These are phyloP conservation scores for Pomacea maculata DNA, from an alignment of 1,140 invertebrate genomes.

Conservation along the genomic window DNA sequence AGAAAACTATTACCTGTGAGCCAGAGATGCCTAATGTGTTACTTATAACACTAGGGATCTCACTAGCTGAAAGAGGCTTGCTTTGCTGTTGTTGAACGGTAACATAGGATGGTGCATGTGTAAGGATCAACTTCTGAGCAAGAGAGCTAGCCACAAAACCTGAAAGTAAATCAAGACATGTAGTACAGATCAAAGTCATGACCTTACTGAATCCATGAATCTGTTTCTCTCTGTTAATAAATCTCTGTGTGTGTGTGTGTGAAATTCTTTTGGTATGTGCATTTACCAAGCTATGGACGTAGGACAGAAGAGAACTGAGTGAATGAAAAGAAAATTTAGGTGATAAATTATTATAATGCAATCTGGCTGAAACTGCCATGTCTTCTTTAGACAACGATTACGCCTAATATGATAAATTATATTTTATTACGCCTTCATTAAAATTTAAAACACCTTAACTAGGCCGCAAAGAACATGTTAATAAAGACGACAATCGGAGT, in stretches of 20 bases:
- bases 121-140: constrained; percentile 49
- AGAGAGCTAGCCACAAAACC: constrained; percentile 5
- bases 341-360: too few species aligned
- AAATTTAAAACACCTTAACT: too few species aligned
- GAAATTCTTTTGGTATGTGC: neutral
- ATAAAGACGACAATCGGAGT: too few species aligned
- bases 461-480: too few species aligned
- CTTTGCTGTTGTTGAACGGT: constrained; percentile 46
- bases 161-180: constrained; percentile 12
- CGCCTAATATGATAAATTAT: too few species aligned
- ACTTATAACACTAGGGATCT: constrained; percentile 54
- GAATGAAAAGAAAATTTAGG: too few species aligned
- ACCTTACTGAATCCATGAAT: neutral
- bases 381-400: too few species aligned
- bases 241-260: constrained; percentile 4
- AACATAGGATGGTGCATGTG: constrained; percentile 58
- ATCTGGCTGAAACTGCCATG: too few species aligned
- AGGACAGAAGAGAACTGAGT: too few species aligned
- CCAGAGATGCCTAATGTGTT: constrained; percentile 41
- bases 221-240: neutral
- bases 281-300: too few species aligned
- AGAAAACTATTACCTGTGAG: neutral
- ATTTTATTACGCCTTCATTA: too few species aligned
- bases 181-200: neutral
- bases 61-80: constrained; percentile 46